phyloP scores from a whole-genome alignment of 2,797 vertebrate species.

The Sebastes vulpes region DNA sequence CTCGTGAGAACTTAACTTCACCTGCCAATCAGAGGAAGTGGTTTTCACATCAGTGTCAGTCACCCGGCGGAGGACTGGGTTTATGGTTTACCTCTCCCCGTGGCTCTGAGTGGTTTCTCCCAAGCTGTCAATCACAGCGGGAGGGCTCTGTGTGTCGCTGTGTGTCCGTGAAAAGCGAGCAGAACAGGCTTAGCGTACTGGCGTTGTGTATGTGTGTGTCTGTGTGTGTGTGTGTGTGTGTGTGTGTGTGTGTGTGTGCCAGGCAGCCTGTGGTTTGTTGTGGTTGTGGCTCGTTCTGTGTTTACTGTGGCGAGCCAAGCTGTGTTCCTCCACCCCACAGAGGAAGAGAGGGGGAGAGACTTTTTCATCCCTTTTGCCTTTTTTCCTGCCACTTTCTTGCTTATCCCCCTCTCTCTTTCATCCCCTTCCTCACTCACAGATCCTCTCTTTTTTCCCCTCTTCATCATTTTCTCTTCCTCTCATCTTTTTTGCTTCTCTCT shows the following conservation, averaged over 20 bases:
- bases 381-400: slow-evolving; percentile 21
- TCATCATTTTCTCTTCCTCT: neutral
- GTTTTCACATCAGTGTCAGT: slow-evolving; percentile 69
- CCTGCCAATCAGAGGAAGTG: slow-evolving; percentile 68
- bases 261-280: slow-evolving; percentile 79
- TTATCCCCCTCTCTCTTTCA: slow-evolving; percentile 15
- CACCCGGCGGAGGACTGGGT: slow-evolving; percentile 33
- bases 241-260: slow-evolving; percentile 10
- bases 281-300: slow-evolving; percentile 71
- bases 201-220: slow-evolving; percentile 10
- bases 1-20: slow-evolving; percentile 37
- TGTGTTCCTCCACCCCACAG: slow-evolving; percentile 66
- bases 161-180: slow-evolving; percentile 35
- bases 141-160: slow-evolving; percentile 26
- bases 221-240: slow-evolving; percentile 18
- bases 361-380: slow-evolving; percentile 40
- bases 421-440: slow-evolving; percentile 4
- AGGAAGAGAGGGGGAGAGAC: neutral
- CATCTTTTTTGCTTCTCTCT: neutral
- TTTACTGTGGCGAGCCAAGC: slow-evolving; percentile 73
- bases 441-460: neutral
- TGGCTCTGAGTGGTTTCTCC: slow-evolving; percentile 58
- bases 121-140: slow-evolving; percentile 68
- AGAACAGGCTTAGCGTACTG: slow-evolving; percentile 30
- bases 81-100: slow-evolving; percentile 50